Base-by-base conservation (phyloP, 2,113 vertebrate species). In the Martes martes region DNA sequence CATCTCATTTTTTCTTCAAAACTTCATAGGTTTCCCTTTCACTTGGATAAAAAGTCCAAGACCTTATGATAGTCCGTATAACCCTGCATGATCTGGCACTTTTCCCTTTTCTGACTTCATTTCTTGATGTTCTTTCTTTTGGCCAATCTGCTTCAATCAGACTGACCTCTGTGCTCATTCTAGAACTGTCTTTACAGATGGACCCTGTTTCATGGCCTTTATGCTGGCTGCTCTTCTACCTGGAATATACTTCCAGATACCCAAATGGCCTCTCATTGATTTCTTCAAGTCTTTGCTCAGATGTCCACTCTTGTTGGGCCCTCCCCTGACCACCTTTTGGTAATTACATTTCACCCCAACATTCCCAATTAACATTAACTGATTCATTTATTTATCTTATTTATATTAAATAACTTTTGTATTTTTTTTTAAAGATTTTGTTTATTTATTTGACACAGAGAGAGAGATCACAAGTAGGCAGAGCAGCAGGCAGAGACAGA, bases 161-260 rank as follows among this genome's bases (percentile, higher is more conserved):
- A 69, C 4, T 94, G 36, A 24, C 15, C 28, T 96, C 78, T 73
- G 3, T 36, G 23, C 1, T 47, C 0, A 16, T 71, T 15, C 55
- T 42, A 45, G 23, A 39, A 65, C 3, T 24, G 28, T 33, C 13
- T 23, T 23, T 26, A 18, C 31, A 15, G 13, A 3, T 33, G 42
- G 79, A 11, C 13, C 76, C n/a, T 18, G 8, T 63, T 18, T 33
- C 4, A 1, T 23, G 55, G 7, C 24, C 55, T 81, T 81, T 36
- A 23, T 0, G 1, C 8, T 28, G 13, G 2, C 26, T 11, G 0
- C 47, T 28, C 10, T 15, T 82, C 19, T 36, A 14, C 31, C 4
- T 39, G 19, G 26, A 76, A 42, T 47, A 7, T 2, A 33, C 42
- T 33, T 63, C 6, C 31, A 63, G 19, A 47, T 4, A 33, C 9